Conservation (phyloP, 2,113 vertebrate genomes). For the Brachyistius frenatus region DNA sequence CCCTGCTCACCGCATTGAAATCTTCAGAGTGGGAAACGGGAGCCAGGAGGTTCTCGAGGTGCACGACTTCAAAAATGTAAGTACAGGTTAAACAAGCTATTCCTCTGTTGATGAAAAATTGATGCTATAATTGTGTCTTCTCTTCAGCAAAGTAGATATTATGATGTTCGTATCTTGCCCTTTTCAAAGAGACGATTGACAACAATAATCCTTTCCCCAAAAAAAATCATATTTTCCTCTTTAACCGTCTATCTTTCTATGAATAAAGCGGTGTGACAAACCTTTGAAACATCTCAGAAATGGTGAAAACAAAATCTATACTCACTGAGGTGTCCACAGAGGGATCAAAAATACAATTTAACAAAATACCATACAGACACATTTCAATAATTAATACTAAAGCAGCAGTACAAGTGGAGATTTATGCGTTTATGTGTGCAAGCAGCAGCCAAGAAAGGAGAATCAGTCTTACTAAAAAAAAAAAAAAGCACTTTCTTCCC, state of each 20-base stretch:
- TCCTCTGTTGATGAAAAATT: slow-evolving; percentile 17
- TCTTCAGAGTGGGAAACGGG: slow-evolving; percentile 91
- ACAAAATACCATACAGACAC: slow-evolving; percentile 1
- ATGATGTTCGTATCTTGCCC: slow-evolving; percentile 43
- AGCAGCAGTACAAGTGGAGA: slow-evolving; percentile 14
- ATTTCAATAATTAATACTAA: slow-evolving; percentile 36
- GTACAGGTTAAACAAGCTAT: slow-evolving; percentile 61
- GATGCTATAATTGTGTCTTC: slow-evolving; percentile 9
- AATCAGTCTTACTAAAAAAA: slow-evolving; percentile 17
- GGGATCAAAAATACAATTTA: slow-evolving; percentile 6
- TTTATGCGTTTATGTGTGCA: slow-evolving; percentile 30
- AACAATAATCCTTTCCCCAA: slow-evolving; percentile 38
- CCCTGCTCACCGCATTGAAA: slow-evolving; percentile 87
- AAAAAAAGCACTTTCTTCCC: slow-evolving; percentile 12
- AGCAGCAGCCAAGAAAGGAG: slow-evolving; percentile 19
- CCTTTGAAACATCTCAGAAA: slow-evolving; percentile 29
- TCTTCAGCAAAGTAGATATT: slow-evolving; percentile 20
- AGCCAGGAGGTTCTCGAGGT: slow-evolving; percentile 93
- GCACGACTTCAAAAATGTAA: slow-evolving; percentile 96
- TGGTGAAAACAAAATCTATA: slow-evolving; percentile 29
- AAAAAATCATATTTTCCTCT: slow-evolving; percentile 49
- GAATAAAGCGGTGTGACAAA: slow-evolving; percentile 36
- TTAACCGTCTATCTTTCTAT: slow-evolving; percentile 23
- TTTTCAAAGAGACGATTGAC: slow-evolving; percentile 48
- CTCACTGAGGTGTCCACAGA: slow-evolving; percentile 4